Evolutionary conservation across 2,113 vertebrate species (phyloP).

Genomic region (Colossoma macropomum): DNA sequence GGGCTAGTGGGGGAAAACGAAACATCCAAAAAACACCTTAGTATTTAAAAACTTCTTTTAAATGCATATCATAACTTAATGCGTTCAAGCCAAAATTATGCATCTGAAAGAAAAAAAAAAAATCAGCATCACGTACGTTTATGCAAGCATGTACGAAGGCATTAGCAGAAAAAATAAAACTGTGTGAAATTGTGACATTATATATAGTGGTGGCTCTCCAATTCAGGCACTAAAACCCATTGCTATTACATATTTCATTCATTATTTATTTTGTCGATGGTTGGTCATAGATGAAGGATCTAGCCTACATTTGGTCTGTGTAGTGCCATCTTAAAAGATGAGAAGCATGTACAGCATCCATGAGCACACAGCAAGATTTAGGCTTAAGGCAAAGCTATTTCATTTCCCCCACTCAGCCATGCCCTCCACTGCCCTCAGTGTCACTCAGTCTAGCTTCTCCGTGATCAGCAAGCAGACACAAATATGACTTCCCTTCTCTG

Average conservation of each 20-base stretch:
- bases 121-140: not conserved
- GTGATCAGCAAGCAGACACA: not conserved
- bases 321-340: not conserved
- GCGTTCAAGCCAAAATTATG: not conserved
- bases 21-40: too few relatives aligned
- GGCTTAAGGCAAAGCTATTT: not conserved
- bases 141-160: not conserved
- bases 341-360: not conserved
- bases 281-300: not conserved
- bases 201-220: not conserved
- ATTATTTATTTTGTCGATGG: too few relatives aligned
- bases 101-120: not conserved
- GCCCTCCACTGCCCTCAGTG: conserved; percentile 30
- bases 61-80: not conserved
- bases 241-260: not conserved
- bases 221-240: too few relatives aligned
- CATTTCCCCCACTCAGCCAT: conserved; percentile 23
- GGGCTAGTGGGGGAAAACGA: not conserved
- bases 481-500: conserved; percentile 43
- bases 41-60: not conserved
- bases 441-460: not conserved
- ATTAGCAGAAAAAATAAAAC: not conserved
- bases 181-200: not conserved
- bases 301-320: not conserved
- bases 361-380: not conserved